A percentile compares a stretch with the other conserved stretches of the same genome.
phyloP scores from a whole-genome alignment of 1,140 invertebrate genomes.

The Bombus sylvicola region DNA sequence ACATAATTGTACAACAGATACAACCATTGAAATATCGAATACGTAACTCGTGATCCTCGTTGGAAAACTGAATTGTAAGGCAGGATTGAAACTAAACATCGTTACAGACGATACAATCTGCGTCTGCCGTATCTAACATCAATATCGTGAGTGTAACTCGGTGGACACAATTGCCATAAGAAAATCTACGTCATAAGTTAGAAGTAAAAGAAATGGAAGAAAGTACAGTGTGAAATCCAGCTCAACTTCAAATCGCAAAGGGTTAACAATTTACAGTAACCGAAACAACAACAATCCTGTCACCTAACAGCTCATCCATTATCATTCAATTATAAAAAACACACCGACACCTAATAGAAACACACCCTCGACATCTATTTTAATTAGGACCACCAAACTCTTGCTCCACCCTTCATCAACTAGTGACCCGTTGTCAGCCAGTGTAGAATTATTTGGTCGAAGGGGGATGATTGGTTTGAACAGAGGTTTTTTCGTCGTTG shows the following conservation, averaged over 20 bases:
- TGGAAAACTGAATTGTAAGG: not conserved
- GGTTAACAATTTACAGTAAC: too few relatives aligned
- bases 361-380: conserved; percentile 29
- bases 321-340: not conserved
- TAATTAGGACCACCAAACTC: conserved; percentile 17
- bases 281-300: not conserved
- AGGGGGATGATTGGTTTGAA: not conserved
- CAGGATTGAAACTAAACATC: not conserved
- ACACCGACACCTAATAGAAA: not conserved
- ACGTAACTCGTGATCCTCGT: not conserved
- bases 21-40: too few relatives aligned
- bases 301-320: not conserved
- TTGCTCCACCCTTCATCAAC: not conserved
- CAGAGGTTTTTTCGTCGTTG: conserved; percentile 24
- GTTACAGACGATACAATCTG: not conserved
- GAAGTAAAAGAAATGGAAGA: not conserved
- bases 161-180: not conserved
- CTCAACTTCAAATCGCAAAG: too few relatives aligned
- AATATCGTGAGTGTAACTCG: not conserved
- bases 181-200: not conserved
- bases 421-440: not conserved
- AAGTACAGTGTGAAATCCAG: too few relatives aligned
- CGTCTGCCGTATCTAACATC: not conserved
- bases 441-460: not conserved
- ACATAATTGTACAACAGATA: too few relatives aligned